phyloP scores from a whole-genome alignment of 2,888 invertebrate genomes.

The Listrodromus nycthemerus region DNA sequence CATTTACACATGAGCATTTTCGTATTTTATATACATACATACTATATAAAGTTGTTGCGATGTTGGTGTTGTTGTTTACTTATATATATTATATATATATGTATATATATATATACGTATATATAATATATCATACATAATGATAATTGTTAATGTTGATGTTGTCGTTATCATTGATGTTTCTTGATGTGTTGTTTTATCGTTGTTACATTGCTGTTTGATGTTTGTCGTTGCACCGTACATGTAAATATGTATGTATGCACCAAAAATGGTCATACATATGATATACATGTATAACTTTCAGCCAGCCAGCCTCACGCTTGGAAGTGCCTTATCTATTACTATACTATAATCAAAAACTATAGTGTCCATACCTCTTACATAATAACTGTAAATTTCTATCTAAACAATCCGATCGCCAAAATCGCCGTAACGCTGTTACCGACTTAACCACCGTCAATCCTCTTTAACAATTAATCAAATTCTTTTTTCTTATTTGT shows the following conservation, averaged over 20 bases:
- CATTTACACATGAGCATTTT: constrained; percentile 66
- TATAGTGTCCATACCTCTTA: constrained; percentile 21
- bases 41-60: constrained; percentile 82
- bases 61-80: constrained; percentile 83
- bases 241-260: constrained; percentile 72
- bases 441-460: constrained; percentile 64
- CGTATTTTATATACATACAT: constrained; percentile 60
- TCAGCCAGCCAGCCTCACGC: constrained; percentile 82
- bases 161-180: constrained; percentile 83
- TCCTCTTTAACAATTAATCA: constrained; percentile 57
- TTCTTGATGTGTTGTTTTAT: constrained; percentile 84
- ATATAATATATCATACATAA: constrained; percentile 65
- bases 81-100: constrained; percentile 51
- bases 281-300: constrained; percentile 68
- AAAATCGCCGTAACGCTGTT: constrained; percentile 63
- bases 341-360: constrained; percentile 5
- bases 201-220: constrained; percentile 84
- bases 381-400: constrained; percentile 23
- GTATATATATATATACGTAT: constrained; percentile 56
- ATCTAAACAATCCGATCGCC: constrained; percentile 36
- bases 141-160: constrained; percentile 83
- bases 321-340: constrained; percentile 79
- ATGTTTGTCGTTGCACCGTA: constrained; percentile 84
- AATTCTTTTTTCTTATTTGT: neutral
- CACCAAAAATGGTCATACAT: constrained; percentile 38